Evolutionary conservation across 2,797 vertebrate species (phyloP), one percentile per base, ranked within the genome.

Genomic region (Holocentrus rufus): DNA sequence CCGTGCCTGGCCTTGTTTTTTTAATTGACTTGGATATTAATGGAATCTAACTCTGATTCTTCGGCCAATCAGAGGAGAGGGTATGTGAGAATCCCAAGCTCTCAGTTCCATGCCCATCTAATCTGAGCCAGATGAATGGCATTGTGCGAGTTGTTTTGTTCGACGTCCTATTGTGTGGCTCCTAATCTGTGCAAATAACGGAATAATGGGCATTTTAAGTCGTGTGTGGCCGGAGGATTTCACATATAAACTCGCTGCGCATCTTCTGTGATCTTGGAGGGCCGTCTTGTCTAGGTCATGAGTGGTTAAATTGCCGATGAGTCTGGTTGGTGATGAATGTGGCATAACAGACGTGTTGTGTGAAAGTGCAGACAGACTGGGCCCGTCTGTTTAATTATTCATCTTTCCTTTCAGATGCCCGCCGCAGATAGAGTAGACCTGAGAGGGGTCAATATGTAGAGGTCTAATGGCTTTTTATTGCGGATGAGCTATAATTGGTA

Each of bases 311-410:
- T 22, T 30, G 34, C 27, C 1, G 9, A 6, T 61, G 69, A 81
- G 75, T 78, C 49, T 0, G 62, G 57, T 74, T 71, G 42, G 70
- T 64, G 81, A 82, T 75, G 74, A 82, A 27, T 47, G 57, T 71
- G 54, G 63, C 59, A 60, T 64, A 58, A 65, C 80, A 80, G 79
- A 79, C 27, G 8, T 83, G 83, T 87, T 83, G 87, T 85, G 84
- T 87, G 85, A 88, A 77, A 39, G 53, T 56, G 62, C 31, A 4
- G 76, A 77, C 90, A 87, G 90, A 88, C 89, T 76, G 63, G 81
- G 57, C 77, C 46, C 31, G 20, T 70, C 72, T 79, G 74, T 89
- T 92, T 64, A 91, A 93, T 93, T 87, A 92, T 93, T 92, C 85
- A 93, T 77, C 47, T 63, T 64, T 74, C 66, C 86, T 86, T 89